Conservation (phyloP, 1,140 invertebrate species). For the Amyelois transitella region DNA sequence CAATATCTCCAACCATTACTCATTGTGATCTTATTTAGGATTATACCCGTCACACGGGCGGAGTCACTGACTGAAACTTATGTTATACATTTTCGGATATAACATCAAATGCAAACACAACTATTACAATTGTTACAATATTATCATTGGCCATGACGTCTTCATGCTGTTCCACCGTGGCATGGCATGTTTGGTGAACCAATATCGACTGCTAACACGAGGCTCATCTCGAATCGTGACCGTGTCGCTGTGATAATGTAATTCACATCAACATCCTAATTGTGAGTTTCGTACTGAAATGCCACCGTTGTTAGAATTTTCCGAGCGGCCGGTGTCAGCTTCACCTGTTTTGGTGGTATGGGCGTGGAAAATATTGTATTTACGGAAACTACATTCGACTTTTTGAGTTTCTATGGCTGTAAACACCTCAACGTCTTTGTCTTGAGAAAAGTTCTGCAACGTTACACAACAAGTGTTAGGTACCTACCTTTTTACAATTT, state of each 20-base stretch:
- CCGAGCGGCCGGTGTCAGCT: background rate
- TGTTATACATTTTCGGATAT: background rate
- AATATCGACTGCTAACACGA: background rate
- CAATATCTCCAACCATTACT: too few species aligned
- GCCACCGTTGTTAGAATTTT: conserved; percentile 1
- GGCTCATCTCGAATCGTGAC: conserved; percentile 2
- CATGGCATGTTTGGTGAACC: background rate
- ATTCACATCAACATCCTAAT: conserved; percentile 1
- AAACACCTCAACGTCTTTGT: background rate
- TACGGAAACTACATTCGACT: background rate
- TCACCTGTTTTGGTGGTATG: background rate
- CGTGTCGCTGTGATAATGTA: background rate
- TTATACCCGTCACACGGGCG: too few species aligned
- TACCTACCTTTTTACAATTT: too few species aligned
- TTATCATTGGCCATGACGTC: background rate
- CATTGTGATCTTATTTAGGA: too few species aligned
- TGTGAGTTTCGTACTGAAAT: background rate
- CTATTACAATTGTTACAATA: background rate
- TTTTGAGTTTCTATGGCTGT: background rate
- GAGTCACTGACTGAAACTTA: background rate
- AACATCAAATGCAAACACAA: background rate
- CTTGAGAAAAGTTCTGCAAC: too few species aligned
- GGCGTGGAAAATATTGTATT: background rate
- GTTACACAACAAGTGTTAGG: too few species aligned
- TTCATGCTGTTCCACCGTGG: background rate